Percentiles rank a stretch among this genome's conserved stretches.
These are phyloP conservation scores for Nezara viridula DNA, from an alignment of 2,888 invertebrate genomes.

Conservation along the genomic window DNA sequence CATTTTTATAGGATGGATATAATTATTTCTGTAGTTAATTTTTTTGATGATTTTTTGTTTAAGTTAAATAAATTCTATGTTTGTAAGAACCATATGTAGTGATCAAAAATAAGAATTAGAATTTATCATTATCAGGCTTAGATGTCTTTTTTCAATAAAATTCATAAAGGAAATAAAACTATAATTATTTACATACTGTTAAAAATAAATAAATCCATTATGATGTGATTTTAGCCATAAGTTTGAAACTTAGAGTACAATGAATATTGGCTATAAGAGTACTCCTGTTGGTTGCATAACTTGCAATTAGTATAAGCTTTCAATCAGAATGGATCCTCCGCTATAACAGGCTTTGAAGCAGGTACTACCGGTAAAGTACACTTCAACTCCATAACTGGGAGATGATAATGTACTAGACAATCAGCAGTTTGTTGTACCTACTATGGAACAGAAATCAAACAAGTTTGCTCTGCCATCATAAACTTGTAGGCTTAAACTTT, in stretches of 20 bases:
- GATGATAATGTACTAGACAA: neutral
- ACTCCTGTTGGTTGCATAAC: neutral
- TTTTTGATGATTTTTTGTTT: too few species aligned
- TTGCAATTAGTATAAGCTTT: neutral
- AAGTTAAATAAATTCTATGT: too few species aligned
- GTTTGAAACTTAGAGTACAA: neutral
- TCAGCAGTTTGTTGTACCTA: neutral
- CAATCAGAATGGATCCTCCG: neutral
- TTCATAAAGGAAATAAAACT: too few species aligned
- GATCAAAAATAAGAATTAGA: too few species aligned
- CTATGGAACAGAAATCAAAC: neutral
- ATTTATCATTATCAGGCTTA: too few species aligned
- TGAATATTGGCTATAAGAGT: neutral
- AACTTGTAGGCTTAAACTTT: neutral
- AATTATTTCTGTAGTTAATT: too few species aligned
- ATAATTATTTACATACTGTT: too few species aligned
- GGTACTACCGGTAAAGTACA: neutral
- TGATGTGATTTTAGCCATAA: too few species aligned
- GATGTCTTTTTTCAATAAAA: too few species aligned
- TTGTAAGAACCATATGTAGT: too few species aligned
- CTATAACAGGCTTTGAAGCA: neutral
- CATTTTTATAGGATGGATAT: too few species aligned
- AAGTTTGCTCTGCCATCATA: neutral
- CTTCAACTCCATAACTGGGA: neutral
- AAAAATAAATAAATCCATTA: too few species aligned